Percentiles rank a stretch among this genome's conserved stretches.
These are phyloP conservation scores for Typhlomys cinereus DNA, from an alignment of 2,113 vertebrate species.

Conservation along the genomic window DNA sequence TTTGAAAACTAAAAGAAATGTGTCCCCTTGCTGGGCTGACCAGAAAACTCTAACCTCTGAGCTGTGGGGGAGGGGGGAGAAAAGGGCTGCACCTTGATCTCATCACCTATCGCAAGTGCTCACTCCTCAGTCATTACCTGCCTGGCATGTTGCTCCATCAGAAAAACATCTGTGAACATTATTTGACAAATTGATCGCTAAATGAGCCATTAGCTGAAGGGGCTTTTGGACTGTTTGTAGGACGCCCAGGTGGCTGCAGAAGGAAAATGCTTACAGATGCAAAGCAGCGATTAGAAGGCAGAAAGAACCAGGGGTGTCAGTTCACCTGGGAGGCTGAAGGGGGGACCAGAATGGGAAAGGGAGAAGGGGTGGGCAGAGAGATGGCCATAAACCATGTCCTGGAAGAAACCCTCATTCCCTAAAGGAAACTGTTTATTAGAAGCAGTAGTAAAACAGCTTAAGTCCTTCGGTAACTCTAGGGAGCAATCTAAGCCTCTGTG, in stretches of 20 bases:
- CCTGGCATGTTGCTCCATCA: constrained; percentile 60
- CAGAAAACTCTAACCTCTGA: constrained; percentile 15
- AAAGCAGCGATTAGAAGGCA: constrained; percentile 64
- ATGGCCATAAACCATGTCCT: constrained; percentile 74
- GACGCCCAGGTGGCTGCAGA: constrained; percentile 71
- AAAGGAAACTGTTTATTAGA: constrained; percentile 82
- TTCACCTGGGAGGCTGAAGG: neutral
- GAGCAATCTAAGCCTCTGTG: constrained; percentile 83
- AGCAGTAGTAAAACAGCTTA: constrained; percentile 83
- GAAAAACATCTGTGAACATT: constrained; percentile 83
- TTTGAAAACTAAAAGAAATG: constrained; percentile 40
- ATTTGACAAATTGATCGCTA: constrained; percentile 86
- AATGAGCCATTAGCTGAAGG: constrained; percentile 82
- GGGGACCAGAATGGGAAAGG: neutral
- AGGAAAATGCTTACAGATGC: constrained; percentile 81
- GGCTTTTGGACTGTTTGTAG: constrained; percentile 77
- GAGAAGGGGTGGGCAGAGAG: neutral
- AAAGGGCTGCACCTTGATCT: constrained; percentile 50
- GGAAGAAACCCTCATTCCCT: constrained; percentile 77
- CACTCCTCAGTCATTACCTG: constrained; percentile 78
- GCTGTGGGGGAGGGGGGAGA: constrained; percentile 35
- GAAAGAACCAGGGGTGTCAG: constrained; percentile 6
- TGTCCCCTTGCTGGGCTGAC: constrained; percentile 30
- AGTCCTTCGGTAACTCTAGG: constrained; percentile 81
- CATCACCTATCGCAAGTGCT: constrained; percentile 61